phyloP scores from a whole-genome alignment of 2,113 vertebrate genomes.

The Catharus bicknelli region DNA sequence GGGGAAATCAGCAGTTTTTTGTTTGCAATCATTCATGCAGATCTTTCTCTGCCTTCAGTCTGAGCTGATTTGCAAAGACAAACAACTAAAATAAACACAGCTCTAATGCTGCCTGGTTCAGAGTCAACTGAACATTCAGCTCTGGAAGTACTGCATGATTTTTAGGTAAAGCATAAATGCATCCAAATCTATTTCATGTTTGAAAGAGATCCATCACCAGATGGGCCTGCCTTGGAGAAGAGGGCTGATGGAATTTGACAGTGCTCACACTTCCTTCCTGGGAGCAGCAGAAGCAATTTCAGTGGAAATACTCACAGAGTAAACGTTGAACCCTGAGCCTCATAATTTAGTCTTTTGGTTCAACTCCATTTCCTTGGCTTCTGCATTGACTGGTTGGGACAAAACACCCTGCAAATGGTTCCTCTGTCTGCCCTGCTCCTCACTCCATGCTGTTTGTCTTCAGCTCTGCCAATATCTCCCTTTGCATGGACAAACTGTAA shows the following conservation, averaged over 20 bases:
- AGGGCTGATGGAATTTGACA: not conserved
- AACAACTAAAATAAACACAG: slow-evolving; percentile 58
- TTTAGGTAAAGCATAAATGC: slow-evolving; percentile 3
- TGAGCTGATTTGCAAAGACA: slow-evolving; percentile 50
- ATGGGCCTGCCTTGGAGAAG: not conserved
- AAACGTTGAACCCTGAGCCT: not conserved
- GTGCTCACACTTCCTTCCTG: not conserved
- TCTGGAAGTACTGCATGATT: not conserved
- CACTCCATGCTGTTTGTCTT: not conserved
- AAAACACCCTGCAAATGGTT: not conserved
- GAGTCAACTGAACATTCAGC: slow-evolving; percentile 3
- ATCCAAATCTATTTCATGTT: not conserved
- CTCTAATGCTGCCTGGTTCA: slow-evolving; percentile 1
- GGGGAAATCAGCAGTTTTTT: slow-evolving; percentile 44
- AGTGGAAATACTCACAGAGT: not conserved
- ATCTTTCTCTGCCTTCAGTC: slow-evolving; percentile 36
- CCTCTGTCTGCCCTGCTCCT: not conserved
- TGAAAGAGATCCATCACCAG: slow-evolving; percentile 40
- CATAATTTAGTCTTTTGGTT: not conserved
- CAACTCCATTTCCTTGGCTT: not conserved
- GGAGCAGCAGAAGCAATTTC: not conserved
- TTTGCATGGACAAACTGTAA: not conserved
- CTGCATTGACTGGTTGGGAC: not conserved
- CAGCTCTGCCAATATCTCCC: not conserved
- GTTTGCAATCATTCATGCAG: slow-evolving; percentile 55